phyloP scores from a whole-genome alignment of 1,140 invertebrate species.

The Helicoverpa zea region DNA sequence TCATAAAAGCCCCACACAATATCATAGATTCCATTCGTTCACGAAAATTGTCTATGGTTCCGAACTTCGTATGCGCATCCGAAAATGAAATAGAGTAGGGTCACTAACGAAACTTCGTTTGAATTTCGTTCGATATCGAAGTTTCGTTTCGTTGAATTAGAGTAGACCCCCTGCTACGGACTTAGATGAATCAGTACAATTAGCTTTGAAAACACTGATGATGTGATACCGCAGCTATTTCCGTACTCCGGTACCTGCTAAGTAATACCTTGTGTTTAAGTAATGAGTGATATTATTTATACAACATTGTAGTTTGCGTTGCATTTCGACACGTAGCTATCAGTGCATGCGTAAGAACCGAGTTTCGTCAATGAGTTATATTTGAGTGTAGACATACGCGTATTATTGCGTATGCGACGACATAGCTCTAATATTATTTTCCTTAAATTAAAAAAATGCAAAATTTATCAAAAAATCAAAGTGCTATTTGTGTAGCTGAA shows the following conservation, averaged over 20 bases:
- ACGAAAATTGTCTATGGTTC: too few relatives aligned
- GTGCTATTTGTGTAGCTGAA: background rate
- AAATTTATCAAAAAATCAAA: too few relatives aligned
- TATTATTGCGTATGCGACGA: background rate
- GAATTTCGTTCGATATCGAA: too few relatives aligned
- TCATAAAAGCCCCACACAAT: too few relatives aligned
- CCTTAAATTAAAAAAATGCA: too few relatives aligned
- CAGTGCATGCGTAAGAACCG: background rate
- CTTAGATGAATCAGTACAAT: slow-evolving; percentile 32
- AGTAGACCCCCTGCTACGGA: too few relatives aligned
- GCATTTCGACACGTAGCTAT: slow-evolving; percentile 14
- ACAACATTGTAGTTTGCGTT: background rate
- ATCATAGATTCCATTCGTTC: too few relatives aligned
- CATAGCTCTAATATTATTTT: background rate
- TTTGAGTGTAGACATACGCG: background rate
- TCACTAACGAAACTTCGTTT: too few relatives aligned
- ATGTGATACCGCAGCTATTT: slow-evolving; percentile 12
- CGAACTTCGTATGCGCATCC: too few relatives aligned
- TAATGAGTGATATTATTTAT: slow-evolving; percentile 7
- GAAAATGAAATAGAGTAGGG: too few relatives aligned
- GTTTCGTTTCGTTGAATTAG: too few relatives aligned
- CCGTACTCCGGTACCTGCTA: background rate
- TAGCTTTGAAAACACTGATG: slow-evolving; percentile 29
- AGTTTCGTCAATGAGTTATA: background rate
- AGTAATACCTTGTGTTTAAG: background rate